Conservation (phyloP, 2,797 vertebrate species). For the Alcedo atthis region DNA sequence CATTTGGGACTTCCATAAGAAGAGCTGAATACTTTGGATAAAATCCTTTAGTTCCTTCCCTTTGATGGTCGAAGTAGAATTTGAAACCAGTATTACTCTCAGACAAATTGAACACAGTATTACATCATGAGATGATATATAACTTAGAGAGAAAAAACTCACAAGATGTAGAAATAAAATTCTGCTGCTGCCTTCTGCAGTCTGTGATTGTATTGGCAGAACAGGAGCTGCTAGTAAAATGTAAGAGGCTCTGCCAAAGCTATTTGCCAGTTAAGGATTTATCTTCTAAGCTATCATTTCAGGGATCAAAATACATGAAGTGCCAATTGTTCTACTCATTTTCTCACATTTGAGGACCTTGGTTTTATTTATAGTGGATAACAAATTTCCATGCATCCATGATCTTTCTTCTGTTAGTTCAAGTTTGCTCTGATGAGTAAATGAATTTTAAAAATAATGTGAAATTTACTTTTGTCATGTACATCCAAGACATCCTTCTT, state of each 20-base stretch:
- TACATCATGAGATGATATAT: not conserved
- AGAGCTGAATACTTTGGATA: not conserved
- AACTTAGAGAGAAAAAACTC: not conserved
- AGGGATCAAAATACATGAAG: not conserved
- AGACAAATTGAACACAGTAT: not conserved
- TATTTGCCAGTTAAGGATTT: not conserved
- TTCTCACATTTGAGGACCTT: not conserved
- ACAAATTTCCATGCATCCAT: not conserved
- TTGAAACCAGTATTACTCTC: not conserved
- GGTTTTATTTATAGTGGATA: not conserved
- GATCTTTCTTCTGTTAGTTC: not conserved
- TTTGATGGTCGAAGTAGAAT: not conserved
- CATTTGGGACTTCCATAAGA: constrained; percentile 5
- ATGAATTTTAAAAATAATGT: not conserved
- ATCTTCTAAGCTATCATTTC: not conserved
- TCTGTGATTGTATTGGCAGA: not conserved
- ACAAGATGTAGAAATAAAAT: not conserved
- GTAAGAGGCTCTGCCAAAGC: not conserved
- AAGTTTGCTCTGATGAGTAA: not conserved
- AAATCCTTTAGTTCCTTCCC: not conserved
- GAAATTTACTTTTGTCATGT: not conserved
- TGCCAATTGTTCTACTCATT: not conserved
- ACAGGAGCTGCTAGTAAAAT: not conserved
- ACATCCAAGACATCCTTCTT: not conserved
- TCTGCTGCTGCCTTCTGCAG: not conserved